Evolutionary conservation across 1,140 invertebrate genomes (phyloP), one percentile per base, ranked within the genome.

Genomic region (Eupeodes corollae): DNA sequence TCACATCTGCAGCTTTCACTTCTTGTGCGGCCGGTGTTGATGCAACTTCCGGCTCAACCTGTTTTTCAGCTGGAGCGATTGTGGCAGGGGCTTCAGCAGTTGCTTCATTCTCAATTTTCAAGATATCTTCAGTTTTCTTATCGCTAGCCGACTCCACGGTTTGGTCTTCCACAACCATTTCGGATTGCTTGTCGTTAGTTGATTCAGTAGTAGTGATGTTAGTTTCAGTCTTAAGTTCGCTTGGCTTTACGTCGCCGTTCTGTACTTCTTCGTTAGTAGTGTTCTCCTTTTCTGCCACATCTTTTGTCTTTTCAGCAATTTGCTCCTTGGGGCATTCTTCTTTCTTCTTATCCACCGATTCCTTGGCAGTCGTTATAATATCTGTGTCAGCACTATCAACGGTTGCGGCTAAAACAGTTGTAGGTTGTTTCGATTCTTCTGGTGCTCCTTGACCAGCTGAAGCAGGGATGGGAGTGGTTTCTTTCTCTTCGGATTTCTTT

Each of bases 1-100:
- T n/a, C n/a, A n/a, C 30, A 32, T 35, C 18, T 49, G 15, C 11
- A 19, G 15, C 32, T 42, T 26, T 18, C 32, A 14, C 13, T 8
- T 18, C 44, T 35, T 39, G 14, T 41, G 39, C n/a, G 18, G 5
- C 18, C 26, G 13, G n/a, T 37, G 41, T 14, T 18, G 32, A 40
- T 2, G 50, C 19, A 21, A 32, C 44, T 49, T 44, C 32, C 10
- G 37, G 45, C 12, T 38, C 38, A 15, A n/a, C 12, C n/a, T 49
- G 48, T 12, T 31, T 18, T 26, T 47, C 40, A 13, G 26, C 40
- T n/a, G n/a, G 14, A 19, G 45, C 18, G 30, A 37, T 39, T 40
- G 31, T 26, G 6, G 42, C n/a, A 21, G 5, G 32, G 15, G 33
- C 18, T 21, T 40, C 26, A 15, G 14, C 18, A 2, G 12, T 21